Conservation (phyloP, 2,888 invertebrate genomes). For the Hirudinaria manillensis region DNA sequence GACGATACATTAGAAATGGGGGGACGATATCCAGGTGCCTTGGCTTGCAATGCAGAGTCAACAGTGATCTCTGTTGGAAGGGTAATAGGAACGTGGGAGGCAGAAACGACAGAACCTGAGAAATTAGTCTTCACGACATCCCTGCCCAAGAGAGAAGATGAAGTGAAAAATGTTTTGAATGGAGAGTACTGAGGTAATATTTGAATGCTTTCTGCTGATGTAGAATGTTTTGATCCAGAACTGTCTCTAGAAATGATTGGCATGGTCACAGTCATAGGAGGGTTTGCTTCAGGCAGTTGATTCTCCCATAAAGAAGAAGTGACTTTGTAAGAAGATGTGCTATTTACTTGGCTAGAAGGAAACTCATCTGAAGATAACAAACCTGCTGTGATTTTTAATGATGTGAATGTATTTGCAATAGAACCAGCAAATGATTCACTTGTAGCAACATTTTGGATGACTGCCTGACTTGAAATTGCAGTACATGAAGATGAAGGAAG, state of each 20-base stretch:
- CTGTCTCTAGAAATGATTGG: constrained; percentile 42
- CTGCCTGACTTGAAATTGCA: neutral
- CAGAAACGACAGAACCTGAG: constrained; percentile 65
- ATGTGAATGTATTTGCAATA: neutral
- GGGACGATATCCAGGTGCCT: constrained; percentile 53
- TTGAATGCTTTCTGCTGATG: neutral
- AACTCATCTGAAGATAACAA: neutral
- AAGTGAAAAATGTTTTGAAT: constrained; percentile 72
- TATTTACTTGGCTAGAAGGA: constrained; percentile 1
- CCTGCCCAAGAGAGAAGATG: constrained; percentile 45
- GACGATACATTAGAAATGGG: constrained; percentile 30
- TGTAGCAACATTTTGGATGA: neutral
- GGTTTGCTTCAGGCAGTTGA: neutral
- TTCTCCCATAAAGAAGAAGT: neutral
- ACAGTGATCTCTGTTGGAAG: constrained; percentile 37
- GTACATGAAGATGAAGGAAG: constrained; percentile 19
- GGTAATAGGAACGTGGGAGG: constrained; percentile 33
- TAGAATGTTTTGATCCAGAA: constrained; percentile 20
- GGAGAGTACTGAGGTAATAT: constrained; percentile 69
- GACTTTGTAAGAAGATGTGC: neutral
- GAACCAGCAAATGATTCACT: neutral
- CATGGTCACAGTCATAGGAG: constrained; percentile 35
- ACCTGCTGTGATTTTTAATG: neutral
- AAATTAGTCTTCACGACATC: constrained; percentile 61
- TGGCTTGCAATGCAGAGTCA: constrained; percentile 51